Evolutionary conservation across 2,113 vertebrate species (phyloP).

Genomic region (Amblyopsis rosae): DNA sequence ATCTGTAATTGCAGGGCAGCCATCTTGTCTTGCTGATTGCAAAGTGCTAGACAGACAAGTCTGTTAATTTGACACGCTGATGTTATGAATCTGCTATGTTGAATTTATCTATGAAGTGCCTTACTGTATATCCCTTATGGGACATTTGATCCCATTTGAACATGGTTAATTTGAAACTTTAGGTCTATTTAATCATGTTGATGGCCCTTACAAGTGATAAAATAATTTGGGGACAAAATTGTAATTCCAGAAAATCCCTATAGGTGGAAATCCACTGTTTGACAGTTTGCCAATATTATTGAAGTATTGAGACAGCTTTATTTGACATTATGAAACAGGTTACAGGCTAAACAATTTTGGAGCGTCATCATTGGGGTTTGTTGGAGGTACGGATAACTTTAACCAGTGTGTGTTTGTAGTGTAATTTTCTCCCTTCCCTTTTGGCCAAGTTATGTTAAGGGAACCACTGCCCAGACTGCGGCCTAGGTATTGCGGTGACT

Average conservation of each 20-base stretch:
- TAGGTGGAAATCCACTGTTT: constrained; percentile 1
- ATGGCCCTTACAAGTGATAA: constrained; percentile 1
- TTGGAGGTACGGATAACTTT: neutral
- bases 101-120: constrained; percentile 66
- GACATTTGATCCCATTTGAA: constrained; percentile 18
- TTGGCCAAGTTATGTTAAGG: neutral
- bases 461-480: neutral
- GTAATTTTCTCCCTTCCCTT: neutral
- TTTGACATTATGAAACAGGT: neutral
- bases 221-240: neutral
- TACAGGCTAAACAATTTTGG: neutral
- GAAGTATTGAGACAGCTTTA: neutral
- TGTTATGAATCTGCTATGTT: constrained; percentile 40
- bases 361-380: neutral
- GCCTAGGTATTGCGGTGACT: neutral
- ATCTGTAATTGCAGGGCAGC: constrained; percentile 14
- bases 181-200: neutral
- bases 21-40: constrained; percentile 38
- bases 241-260: neutral
- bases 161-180: constrained; percentile 1
- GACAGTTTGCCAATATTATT: constrained; percentile 29
- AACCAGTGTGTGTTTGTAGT: neutral
- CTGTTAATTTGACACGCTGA: constrained; percentile 7
- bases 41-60: constrained; percentile 34
- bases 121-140: constrained; percentile 49